phyloP scores from a whole-genome alignment of 92 coral and sea anemone genomes.

The Epizoanthus stellaris region DNA sequence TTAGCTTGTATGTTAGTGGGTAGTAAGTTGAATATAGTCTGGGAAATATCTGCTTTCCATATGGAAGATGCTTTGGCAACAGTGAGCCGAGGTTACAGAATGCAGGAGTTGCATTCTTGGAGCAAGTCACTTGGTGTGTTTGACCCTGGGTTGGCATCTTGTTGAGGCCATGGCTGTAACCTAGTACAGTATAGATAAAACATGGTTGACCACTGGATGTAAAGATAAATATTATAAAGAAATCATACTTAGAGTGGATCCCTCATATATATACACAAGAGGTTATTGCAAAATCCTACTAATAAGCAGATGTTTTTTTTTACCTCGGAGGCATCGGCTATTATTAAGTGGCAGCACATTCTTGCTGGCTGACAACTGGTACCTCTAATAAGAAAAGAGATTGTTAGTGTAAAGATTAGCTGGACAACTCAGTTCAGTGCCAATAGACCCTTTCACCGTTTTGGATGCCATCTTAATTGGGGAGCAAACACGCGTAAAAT shows the following conservation, averaged over 20 bases:
- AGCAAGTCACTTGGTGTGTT: not conserved
- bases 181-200: no score
- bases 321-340: conserved; percentile 28
- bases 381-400: not conserved
- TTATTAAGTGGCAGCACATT: not conserved
- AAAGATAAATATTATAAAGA: no score
- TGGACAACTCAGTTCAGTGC: not conserved
- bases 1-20: conserved; percentile 22
- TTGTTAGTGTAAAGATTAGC: not conserved
- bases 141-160: not conserved
- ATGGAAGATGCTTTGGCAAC: no score
- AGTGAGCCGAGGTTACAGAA: not conserved
- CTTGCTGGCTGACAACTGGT: not conserved
- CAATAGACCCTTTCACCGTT: no score
- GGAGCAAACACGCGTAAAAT: no score
- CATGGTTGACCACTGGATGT: no score
- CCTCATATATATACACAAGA: no score
- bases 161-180: not conserved
- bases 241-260: no score
- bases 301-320: not conserved
- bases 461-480: no score
- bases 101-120: not conserved
- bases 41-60: not conserved
- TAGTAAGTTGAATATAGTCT: not conserved
- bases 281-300: no score